phyloP scores from a whole-genome alignment of 2,797 vertebrate genomes.

The Paguma larvata region DNA sequence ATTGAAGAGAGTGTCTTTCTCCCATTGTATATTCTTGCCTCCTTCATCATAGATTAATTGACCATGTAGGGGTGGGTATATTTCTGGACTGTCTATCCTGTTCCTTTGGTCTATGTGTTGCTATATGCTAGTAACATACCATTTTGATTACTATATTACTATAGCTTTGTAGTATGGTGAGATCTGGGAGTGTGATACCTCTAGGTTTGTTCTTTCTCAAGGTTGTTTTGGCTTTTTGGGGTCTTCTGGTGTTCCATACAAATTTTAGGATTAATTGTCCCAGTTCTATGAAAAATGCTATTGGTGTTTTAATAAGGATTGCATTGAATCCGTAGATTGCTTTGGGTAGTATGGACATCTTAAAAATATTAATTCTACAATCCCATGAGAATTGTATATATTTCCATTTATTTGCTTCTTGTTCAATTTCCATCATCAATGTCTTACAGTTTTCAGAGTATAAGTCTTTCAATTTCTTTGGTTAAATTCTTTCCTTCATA shows the following conservation, averaged over 20 bases:
- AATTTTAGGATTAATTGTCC: background rate
- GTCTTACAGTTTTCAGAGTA: background rate
- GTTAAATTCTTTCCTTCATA: background rate
- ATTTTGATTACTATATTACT: background rate
- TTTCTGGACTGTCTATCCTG: background rate
- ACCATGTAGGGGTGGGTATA: background rate
- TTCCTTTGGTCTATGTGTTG: background rate
- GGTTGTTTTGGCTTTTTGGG: background rate
- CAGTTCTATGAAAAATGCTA: background rate
- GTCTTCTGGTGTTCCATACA: background rate
- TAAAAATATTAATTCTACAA: background rate
- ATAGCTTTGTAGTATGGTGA: background rate
- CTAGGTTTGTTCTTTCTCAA: background rate
- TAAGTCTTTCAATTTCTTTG: background rate
- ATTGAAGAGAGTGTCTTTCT: background rate
- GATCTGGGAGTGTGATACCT: background rate
- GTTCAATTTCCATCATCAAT: background rate
- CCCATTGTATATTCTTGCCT: background rate
- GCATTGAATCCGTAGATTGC: background rate
- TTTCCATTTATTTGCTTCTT: background rate
- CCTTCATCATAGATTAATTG: background rate
- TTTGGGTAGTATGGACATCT: background rate
- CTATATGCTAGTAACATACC: background rate
- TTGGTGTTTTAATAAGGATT: background rate
- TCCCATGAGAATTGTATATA: background rate